Percentiles rank a stretch among this genome's conserved stretches.
These are phyloP conservation scores for Speoplatyrhinus poulsoni DNA, from an alignment of 2,113 vertebrate genomes.

Conservation along the genomic window DNA sequence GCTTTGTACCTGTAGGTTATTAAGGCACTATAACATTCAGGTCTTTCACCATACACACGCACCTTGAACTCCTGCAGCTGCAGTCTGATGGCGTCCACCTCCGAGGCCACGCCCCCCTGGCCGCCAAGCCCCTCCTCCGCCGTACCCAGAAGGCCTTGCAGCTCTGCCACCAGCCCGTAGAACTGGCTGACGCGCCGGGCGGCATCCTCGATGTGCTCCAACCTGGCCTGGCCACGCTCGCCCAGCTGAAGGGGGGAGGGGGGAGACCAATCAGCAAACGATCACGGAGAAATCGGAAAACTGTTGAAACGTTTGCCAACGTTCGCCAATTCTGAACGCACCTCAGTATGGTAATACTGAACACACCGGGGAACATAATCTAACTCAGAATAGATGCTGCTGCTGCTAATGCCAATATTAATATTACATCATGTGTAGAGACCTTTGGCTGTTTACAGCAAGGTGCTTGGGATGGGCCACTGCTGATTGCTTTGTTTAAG, in stretches of 20 bases:
- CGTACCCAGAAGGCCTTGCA: slow-evolving; percentile 81
- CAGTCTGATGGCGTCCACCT: slow-evolving; percentile 93
- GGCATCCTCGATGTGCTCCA: slow-evolving; percentile 85
- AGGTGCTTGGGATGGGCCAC: too few relatives aligned
- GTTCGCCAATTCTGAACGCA: too few relatives aligned
- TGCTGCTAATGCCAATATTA: too few relatives aligned
- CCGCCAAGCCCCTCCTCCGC: slow-evolving; percentile 85
- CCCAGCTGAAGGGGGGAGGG: slow-evolving; percentile 62
- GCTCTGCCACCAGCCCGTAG: slow-evolving; percentile 81
- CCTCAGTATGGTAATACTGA: too few relatives aligned
- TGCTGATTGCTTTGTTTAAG: too few relatives aligned
- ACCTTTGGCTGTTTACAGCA: too few relatives aligned
- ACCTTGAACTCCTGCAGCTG: slow-evolving; percentile 96
- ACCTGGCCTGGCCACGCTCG: slow-evolving; percentile 83
- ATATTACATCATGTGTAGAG: too few relatives aligned
- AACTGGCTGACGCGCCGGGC: slow-evolving; percentile 85
- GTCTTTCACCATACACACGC: slow-evolving; percentile 31
- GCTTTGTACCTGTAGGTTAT: too few relatives aligned
- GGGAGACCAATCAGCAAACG: not conserved
- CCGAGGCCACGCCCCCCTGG: slow-evolving; percentile 88
- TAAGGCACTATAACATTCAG: too few relatives aligned
- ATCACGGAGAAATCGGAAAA: not conserved
- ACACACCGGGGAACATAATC: too few relatives aligned
- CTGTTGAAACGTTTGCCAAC: not conserved
- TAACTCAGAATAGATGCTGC: too few relatives aligned